Conservation (phyloP, 2,888 invertebrate species). For the Cantharis rufa region DNA sequence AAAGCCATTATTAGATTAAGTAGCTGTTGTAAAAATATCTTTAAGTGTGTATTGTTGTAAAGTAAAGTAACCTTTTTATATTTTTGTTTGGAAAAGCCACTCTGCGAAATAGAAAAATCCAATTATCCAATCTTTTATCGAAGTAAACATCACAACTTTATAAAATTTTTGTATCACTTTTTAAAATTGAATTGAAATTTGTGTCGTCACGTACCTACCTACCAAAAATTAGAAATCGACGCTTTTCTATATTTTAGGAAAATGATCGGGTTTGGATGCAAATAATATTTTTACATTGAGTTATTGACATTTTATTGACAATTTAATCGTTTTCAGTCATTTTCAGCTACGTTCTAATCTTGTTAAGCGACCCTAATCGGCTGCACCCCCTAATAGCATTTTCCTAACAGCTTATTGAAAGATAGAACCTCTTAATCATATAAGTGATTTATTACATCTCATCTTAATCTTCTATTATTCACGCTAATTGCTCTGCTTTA, state of each 20-base stretch:
- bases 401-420: slow-evolving; percentile 8
- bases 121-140: neutral
- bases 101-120: neutral
- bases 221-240: neutral
- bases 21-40: neutral
- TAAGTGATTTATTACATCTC: slow-evolving; percentile 6
- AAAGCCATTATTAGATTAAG: neutral
- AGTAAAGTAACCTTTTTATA: neutral
- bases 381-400: neutral
- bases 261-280: neutral
- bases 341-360: slow-evolving; percentile 10
- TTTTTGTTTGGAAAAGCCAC: neutral
- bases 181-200: neutral
- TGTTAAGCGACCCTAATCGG: slow-evolving; percentile 8
- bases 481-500: neutral
- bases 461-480: neutral
- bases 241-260: neutral
- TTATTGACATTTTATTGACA: slow-evolving; percentile 8
- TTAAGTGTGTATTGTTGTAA: neutral
- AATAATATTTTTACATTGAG: neutral
- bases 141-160: neutral
- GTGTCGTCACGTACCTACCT: neutral
- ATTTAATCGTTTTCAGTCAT: slow-evolving; percentile 11
- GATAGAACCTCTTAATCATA: slow-evolving; percentile 8
- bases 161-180: neutral